Percentiles rank a stretch among this genome's conserved stretches.
Evolutionary conservation across 1,140 invertebrate genomes (phyloP).

Genomic region (Calephelis virginiensis): DNA sequence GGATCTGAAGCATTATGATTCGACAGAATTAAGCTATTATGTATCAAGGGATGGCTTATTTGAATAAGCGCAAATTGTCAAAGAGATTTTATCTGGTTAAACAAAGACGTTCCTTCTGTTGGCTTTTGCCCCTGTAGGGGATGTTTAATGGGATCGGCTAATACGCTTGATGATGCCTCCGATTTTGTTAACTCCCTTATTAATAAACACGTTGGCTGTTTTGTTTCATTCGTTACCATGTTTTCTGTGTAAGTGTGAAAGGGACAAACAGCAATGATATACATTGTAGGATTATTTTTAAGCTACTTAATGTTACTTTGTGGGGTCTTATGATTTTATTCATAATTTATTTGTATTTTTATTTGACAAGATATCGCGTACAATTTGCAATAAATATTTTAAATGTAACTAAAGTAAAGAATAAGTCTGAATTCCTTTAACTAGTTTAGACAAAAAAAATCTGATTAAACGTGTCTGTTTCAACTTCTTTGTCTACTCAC

Average conservation of each 20-base stretch:
- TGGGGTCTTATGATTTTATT: constrained; percentile 15
- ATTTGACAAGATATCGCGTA: not conserved
- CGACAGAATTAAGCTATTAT: constrained; percentile 63
- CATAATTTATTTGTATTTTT: constrained; percentile 8
- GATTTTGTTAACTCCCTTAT: constrained; percentile 54
- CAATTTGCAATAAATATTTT: not conserved
- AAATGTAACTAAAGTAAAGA: too few species aligned
- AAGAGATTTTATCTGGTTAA: constrained; percentile 76
- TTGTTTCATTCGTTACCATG: constrained; percentile 39
- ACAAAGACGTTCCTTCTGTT: constrained; percentile 69
- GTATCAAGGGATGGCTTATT: constrained; percentile 63
- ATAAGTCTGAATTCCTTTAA: too few species aligned
- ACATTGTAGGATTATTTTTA: constrained; percentile 45
- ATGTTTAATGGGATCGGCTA: constrained; percentile 69
- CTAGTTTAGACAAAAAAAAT: too few species aligned
- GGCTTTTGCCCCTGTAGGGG: constrained; percentile 60
- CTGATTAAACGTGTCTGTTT: too few species aligned
- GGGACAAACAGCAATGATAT: constrained; percentile 28
- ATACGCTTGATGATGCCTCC: constrained; percentile 67
- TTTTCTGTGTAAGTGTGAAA: constrained; percentile 28
- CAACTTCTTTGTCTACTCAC: too few species aligned
- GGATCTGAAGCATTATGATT: constrained; percentile 51
- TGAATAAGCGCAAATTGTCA: constrained; percentile 77
- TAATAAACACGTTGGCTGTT: constrained; percentile 51
- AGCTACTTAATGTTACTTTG: constrained; percentile 39